Evolutionary conservation across 2,113 vertebrate genomes (phyloP), one percentile per base, ranked within the genome.

Genomic region (Felis catus): DNA sequence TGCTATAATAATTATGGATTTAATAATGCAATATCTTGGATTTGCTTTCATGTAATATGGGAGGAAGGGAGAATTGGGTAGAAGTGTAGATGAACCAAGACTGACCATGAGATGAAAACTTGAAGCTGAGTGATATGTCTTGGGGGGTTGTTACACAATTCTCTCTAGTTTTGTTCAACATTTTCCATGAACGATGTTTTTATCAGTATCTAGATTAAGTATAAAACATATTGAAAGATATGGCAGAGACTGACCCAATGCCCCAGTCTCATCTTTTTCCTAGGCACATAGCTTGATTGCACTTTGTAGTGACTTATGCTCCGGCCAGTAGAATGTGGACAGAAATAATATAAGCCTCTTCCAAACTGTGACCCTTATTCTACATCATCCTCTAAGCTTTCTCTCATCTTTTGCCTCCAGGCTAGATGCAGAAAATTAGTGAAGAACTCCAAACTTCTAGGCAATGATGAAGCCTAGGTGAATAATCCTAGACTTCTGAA

Each of bases 131-230:
- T 61, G 36, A 86, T n/a, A 29, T 19, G 16, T 58, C n/a, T 7
- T 65, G 19, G 58, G 45, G 25, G 1, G 55, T 65, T 87, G 27
- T 89, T 78, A 71, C 4, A 19, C 33, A 58, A 27, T 58, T 95
- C 94, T 94, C 89, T 76, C 76, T 89, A 71, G 31, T 31, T 74
- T 85, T 80, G 36, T 91, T 95, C 61, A 74, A 7, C 82, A 36
- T 93, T 91, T 93, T 93, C 51, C 25, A 45, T 31, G 63, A 63
- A 55, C 29, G 2, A 70, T 7, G 33, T 51, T 66, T 93, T 58
- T 39, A 74, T 70, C 68, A 74, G 7, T 65, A 86, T 76, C 73
- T 90, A 16, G 88, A 70, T 84, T 84, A 61, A 89, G 16, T 74
- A 81, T 45, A 53, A 74, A 94, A 88, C 65, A 78, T 85, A 55